These are phyloP conservation scores for Stenodema calcarata DNA, from an alignment of 2,888 invertebrate genomes.

Conservation along the genomic window DNA sequence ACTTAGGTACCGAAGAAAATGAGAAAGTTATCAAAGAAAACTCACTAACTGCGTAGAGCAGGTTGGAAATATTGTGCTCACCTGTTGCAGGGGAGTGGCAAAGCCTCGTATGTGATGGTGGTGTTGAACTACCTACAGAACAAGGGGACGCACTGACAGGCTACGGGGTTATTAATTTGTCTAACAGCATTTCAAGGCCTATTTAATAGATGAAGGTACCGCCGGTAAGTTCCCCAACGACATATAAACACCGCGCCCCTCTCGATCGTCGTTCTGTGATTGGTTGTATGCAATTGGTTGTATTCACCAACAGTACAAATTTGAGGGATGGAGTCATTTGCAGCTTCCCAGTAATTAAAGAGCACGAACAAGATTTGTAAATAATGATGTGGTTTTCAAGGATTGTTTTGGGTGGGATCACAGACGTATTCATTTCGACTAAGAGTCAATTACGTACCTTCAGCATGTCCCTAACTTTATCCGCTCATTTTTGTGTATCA, in stretches of 20 bases:
- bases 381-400: too few relatives aligned
- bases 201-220: slow-evolving; percentile 19
- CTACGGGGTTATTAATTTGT: slow-evolving; percentile 30
- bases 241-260: not conserved
- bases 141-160: not conserved
- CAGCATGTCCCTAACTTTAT: too few relatives aligned
- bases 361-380: too few relatives aligned
- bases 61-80: not conserved
- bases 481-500: too few relatives aligned
- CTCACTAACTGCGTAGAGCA: not conserved
- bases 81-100: not conserved
- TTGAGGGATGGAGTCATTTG: too few relatives aligned
- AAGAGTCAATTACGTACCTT: too few relatives aligned
- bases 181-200: slow-evolving; percentile 35
- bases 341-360: too few relatives aligned
- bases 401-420: too few relatives aligned
- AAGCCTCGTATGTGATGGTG: not conserved
- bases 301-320: too few relatives aligned
- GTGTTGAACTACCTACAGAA: not conserved
- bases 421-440: too few relatives aligned
- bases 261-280: not conserved
- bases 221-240: not conserved
- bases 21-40: not conserved
- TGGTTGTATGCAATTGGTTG: too few relatives aligned
- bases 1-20: too few relatives aligned